These are phyloP conservation scores for Tineola bisselliella DNA, from an alignment of 2,888 invertebrate species.

Conservation along the genomic window DNA sequence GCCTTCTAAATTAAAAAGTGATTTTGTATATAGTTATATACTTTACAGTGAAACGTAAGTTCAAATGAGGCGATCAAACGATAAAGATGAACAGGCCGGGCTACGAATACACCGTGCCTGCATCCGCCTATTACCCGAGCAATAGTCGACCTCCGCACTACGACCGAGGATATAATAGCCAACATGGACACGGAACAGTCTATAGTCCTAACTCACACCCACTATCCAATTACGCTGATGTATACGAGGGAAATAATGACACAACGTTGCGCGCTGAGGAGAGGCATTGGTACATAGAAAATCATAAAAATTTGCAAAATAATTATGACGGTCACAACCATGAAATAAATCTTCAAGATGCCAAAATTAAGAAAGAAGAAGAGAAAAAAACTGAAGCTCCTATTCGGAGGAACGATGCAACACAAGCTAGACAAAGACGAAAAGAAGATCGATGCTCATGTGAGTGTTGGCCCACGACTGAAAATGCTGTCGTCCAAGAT, in stretches of 20 bases:
- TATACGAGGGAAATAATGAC: constrained; percentile 64
- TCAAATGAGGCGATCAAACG: constrained; percentile 58
- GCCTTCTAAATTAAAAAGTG: background rate
- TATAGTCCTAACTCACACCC: constrained; percentile 59
- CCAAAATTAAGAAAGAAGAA: constrained; percentile 59
- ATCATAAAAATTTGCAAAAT: constrained; percentile 56
- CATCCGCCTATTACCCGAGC: constrained; percentile 52
- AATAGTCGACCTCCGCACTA: constrained; percentile 57
- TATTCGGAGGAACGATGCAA: constrained; percentile 43
- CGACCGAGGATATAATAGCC: constrained; percentile 50
- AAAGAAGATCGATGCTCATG: constrained; percentile 64
- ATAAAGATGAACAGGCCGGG: constrained; percentile 66
- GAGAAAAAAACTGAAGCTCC: constrained; percentile 54
- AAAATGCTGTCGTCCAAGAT: constrained; percentile 48
- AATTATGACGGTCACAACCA: constrained; percentile 39
- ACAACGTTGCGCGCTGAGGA: constrained; percentile 62
- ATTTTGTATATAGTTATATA: background rate
- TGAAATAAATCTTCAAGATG: constrained; percentile 52
- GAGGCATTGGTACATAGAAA: constrained; percentile 64
- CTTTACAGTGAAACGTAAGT: constrained; percentile 27
- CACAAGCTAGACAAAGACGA: constrained; percentile 47
- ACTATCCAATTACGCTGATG: constrained; percentile 59
- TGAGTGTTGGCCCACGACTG: constrained; percentile 63
- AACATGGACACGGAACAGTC: constrained; percentile 40
- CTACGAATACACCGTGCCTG: constrained; percentile 62